Conservation (phyloP, 2,888 invertebrate species). For the Trimorus sp. region DNA sequence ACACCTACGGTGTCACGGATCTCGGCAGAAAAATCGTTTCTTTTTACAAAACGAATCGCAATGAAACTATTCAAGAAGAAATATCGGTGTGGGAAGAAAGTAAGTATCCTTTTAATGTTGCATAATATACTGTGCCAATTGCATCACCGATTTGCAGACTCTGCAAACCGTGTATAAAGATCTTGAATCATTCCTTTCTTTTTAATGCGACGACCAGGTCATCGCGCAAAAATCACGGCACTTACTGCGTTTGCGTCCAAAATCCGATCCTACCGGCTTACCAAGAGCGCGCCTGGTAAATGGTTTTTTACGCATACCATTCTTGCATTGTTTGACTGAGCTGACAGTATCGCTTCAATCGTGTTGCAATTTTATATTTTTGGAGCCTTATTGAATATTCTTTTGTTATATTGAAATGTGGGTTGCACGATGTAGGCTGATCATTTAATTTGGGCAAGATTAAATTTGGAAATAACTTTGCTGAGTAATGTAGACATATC, state of each 20-base stretch:
- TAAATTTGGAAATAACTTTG: neutral
- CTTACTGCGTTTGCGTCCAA: conserved; percentile 72
- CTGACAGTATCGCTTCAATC: neutral
- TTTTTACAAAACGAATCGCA: conserved; percentile 87
- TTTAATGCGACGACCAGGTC: conserved; percentile 64
- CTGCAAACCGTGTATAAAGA: conserved; percentile 35
- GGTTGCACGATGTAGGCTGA: conserved; percentile 1
- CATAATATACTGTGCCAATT: conserved; percentile 44
- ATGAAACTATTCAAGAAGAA: conserved; percentile 89
- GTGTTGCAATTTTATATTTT: conserved; percentile 1
- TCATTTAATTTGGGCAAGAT: neutral
- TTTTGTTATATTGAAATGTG: neutral
- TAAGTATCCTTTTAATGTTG: conserved; percentile 80
- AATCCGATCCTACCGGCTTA: conserved; percentile 74
- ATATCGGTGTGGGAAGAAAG: conserved; percentile 88
- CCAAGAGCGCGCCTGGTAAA: conserved; percentile 77
- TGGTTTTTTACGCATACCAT: conserved; percentile 7
- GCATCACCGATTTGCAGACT: conserved; percentile 43
- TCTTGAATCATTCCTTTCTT: conserved; percentile 50
- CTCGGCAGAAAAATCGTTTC: conserved; percentile 85
- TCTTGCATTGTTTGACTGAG: conserved; percentile 1
- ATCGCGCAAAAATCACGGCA: conserved; percentile 73
- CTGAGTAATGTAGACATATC: too few species aligned
- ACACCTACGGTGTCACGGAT: conserved; percentile 81
- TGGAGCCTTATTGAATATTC: conserved; percentile 6